Evolutionary conservation across 2,888 invertebrate genomes (phyloP).

Genomic region (Epiblema foenella): DNA sequence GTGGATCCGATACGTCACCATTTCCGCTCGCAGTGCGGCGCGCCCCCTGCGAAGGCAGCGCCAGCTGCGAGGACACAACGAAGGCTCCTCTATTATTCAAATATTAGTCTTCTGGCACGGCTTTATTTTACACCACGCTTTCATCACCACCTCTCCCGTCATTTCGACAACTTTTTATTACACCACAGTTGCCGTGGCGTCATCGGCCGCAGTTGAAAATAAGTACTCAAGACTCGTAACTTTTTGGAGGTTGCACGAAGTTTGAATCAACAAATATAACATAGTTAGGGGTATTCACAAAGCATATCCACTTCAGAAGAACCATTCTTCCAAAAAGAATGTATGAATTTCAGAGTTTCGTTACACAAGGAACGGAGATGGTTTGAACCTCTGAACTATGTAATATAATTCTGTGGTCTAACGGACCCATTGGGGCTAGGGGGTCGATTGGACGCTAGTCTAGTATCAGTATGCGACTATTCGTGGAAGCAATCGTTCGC

Average conservation of each 20-base stretch:
- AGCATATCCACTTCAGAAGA: too few species aligned
- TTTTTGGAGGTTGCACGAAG: conserved; percentile 13
- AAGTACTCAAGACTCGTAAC: conserved; percentile 12
- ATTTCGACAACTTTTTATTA: conserved; percentile 43
- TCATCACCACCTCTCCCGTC: conserved; percentile 31
- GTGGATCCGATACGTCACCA: background rate
- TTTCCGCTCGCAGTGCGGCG: background rate
- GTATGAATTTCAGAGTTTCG: too few species aligned
- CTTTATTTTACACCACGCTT: conserved; percentile 52
- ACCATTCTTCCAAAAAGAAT: too few species aligned
- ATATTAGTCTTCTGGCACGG: conserved; percentile 57
- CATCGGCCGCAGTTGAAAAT: conserved; percentile 26
- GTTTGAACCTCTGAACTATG: too few species aligned
- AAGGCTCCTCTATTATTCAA: conserved; percentile 51
- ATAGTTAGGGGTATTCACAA: too few species aligned
- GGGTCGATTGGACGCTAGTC: too few species aligned
- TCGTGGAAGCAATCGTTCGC: too few species aligned
- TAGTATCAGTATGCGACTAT: too few species aligned
- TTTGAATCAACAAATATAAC: too few species aligned
- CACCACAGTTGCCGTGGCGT: conserved; percentile 22
- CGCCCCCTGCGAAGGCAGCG: conserved; percentile 20
- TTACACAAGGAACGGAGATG: too few species aligned
- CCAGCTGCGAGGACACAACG: conserved; percentile 43
- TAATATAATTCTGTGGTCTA: too few species aligned
- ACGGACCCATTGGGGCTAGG: too few species aligned